Evolutionary conservation across 2,888 invertebrate species (phyloP), one percentile per base, ranked within the genome.

Genomic region (Callosobruchus maculatus): DNA sequence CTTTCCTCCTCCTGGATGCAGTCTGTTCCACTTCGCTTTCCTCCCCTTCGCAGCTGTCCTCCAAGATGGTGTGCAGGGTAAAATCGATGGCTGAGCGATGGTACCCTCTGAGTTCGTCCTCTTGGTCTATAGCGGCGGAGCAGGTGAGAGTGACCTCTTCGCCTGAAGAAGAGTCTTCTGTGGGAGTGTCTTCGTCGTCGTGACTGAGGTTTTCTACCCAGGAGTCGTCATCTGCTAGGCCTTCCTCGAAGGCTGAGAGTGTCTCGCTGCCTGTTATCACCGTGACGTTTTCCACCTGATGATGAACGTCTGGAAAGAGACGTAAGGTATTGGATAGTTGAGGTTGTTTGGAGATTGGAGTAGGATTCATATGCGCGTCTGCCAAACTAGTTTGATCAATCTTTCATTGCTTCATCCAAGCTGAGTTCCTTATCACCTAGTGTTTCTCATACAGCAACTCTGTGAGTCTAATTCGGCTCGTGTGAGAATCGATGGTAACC

Each of bases 31-130:
- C 92, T 82, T 95, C 95, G 76, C 93, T 91, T 87, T 95, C 95
- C 86, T 96, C 96, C 87, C 97, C 97, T 88, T 97, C 97, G 86
- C 97, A 97, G 82, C 96, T 96, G 87, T 97, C 97, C 88, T 97
- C 97, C 30, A 96, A 93, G 80, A 97, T 97, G 0, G 97, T 97
- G 84, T 97, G 97, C 77, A 97, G 88, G 0, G 96, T 96, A 85
- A 96, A 96, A 87, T 97, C 96, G 82, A 96, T 93, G 0, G 93
- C 92, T 74, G 94, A 91, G 72, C 95, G 91, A 84, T 95, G 94
- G 84, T 95, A 96, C n/a, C 92, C 93, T 3, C 95, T 89, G 70
- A 95, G 89, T 77, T 95, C 95, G 77, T 95, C 95, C 82, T 96
- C 94, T 4, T 95, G 90, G 81, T 95, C 93, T 21, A 84, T 81